A percentile compares a stretch with the other conserved stretches of the same genome.
Evolutionary conservation across 2,888 invertebrate genomes (phyloP).

Genomic region (Perizoma affinitatum): DNA sequence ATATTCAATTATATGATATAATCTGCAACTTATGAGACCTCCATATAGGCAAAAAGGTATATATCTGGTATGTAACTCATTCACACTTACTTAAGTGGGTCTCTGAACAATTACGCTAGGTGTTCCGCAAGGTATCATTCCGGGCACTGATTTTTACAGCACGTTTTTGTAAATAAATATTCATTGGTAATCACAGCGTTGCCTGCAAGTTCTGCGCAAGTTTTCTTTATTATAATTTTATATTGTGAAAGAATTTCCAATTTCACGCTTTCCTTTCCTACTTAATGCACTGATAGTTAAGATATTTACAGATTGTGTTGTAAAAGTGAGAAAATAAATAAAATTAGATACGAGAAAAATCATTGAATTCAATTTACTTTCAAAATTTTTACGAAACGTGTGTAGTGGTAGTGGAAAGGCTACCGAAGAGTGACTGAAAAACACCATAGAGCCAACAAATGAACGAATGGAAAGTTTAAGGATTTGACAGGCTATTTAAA

Average conservation of each 20-base stretch:
- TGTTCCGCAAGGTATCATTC: neutral
- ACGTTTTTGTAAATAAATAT: neutral
- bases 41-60: neutral
- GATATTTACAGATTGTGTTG: neutral
- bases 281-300: constrained; percentile 14
- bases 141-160: neutral
- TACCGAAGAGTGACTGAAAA: no score
- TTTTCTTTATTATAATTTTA: neutral
- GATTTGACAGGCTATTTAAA: no score
- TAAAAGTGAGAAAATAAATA: neutral
- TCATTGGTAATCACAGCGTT: no score
- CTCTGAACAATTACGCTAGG: neutral
- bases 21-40: neutral
- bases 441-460: no score
- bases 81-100: neutral
- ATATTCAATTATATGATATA: neutral
- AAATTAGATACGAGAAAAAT: neutral
- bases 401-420: no score
- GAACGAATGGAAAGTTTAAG: no score
- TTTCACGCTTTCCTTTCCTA: constrained; percentile 17
- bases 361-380: neutral
- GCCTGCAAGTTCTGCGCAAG: neutral
- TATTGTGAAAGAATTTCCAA: constrained; percentile 14
- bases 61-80: neutral
- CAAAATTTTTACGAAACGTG: neutral